Conservation (phyloP, 2,888 invertebrate genomes). For the Ophion ventricosus region DNA sequence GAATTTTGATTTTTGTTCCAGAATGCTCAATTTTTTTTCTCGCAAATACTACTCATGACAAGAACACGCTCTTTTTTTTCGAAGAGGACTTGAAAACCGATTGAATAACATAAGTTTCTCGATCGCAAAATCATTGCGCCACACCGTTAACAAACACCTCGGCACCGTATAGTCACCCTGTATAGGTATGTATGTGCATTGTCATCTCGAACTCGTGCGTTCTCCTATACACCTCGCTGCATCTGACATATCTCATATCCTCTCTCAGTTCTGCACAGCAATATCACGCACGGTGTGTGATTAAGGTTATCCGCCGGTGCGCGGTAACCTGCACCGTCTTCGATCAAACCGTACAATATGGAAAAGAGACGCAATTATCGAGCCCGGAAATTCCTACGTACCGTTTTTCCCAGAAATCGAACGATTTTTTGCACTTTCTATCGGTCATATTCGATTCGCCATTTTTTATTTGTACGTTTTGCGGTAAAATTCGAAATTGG, state of each 20-base stretch:
- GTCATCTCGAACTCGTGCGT: constrained; percentile 19
- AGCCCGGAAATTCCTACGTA: background rate
- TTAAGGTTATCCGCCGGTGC: background rate
- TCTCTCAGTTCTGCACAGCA: background rate
- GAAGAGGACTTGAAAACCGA: too few species aligned
- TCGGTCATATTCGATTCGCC: background rate
- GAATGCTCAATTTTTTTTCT: too few species aligned
- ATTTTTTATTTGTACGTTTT: background rate
- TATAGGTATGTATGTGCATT: background rate
- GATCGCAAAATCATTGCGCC: background rate
- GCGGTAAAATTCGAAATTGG: too few species aligned
- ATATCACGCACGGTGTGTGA: constrained; percentile 10
- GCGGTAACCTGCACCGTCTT: background rate
- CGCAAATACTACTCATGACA: too few species aligned
- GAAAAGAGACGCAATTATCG: background rate
- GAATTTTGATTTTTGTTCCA: too few species aligned
- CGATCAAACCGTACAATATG: background rate
- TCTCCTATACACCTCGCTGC: constrained; percentile 53
- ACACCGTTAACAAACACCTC: background rate
- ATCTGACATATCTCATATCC: constrained; percentile 36
- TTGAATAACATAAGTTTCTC: background rate
- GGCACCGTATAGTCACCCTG: background rate
- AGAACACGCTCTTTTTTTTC: too few species aligned
- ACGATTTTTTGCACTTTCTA: background rate
- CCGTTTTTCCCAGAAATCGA: background rate